These are phyloP conservation scores for Druceiella hillmani DNA, from an alignment of 2,888 invertebrate genomes.

Conservation along the genomic window DNA sequence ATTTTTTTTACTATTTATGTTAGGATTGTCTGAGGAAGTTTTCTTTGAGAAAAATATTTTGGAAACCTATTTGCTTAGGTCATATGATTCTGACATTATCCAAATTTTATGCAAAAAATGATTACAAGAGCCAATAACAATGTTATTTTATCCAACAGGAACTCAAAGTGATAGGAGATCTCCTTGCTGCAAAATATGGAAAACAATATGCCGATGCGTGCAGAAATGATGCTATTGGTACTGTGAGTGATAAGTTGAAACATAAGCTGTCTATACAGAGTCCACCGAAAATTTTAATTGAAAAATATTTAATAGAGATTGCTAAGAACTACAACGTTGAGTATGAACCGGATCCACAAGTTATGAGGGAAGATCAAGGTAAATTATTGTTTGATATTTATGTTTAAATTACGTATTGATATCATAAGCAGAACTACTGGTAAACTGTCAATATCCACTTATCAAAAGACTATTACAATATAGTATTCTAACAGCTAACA, in stretches of 20 bases:
- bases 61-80: too few species aligned
- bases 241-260: slow-evolving; percentile 85
- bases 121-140: not conserved
- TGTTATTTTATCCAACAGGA: slow-evolving; percentile 36
- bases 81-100: too few species aligned
- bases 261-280: slow-evolving; percentile 92
- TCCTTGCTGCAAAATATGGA: slow-evolving; percentile 88
- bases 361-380: slow-evolving; percentile 73
- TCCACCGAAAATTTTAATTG: slow-evolving; percentile 91
- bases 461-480: too few species aligned
- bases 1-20: too few species aligned
- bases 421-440: not conserved
- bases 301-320: slow-evolving; percentile 91
- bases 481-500: too few species aligned
- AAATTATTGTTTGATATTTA: slow-evolving; percentile 11
- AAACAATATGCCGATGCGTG: slow-evolving; percentile 89
- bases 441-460: too few species aligned
- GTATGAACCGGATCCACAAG: slow-evolving; percentile 91
- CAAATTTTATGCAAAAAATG: too few species aligned
- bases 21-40: too few species aligned
- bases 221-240: slow-evolving; percentile 70
- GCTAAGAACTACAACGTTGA: slow-evolving; percentile 92
- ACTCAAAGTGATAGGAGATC: slow-evolving; percentile 77
- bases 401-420: not conserved
- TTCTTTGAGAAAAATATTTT: too few species aligned